phyloP scores from a whole-genome alignment of 2,797 vertebrate genomes.

The Lemur catta region DNA sequence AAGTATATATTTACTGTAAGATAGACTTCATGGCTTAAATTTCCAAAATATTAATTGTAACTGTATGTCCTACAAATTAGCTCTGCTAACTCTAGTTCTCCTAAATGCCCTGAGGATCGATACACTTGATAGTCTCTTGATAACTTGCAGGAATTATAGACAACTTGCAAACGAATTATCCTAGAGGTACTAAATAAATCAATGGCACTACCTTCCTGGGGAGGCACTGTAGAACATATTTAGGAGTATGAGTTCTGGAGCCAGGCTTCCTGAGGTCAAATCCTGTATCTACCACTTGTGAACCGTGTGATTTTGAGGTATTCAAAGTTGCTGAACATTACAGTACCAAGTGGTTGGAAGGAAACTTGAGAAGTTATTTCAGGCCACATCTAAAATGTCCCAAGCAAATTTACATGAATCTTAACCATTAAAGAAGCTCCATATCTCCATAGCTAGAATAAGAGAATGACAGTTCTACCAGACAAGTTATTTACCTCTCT shows the following conservation, averaged over 20 bases:
- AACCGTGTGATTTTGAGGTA: not conserved
- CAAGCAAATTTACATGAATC: not conserved
- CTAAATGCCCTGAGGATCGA: not conserved
- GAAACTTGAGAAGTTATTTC: slow-evolving; percentile 52
- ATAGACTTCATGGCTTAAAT: not conserved
- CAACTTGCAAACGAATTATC: not conserved
- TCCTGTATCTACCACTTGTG: not conserved
- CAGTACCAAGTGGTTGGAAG: not conserved
- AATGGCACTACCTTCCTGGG: not conserved
- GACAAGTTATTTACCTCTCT: not conserved
- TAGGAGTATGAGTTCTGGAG: not conserved
- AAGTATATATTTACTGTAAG: not conserved
- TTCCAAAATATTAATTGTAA: slow-evolving; percentile 1
- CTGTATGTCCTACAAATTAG: not conserved
- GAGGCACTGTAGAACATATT: not conserved
- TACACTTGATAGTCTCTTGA: not conserved
- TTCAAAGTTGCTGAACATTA: slow-evolving; percentile 9
- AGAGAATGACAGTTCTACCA: not conserved
- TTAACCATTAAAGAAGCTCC: not conserved
- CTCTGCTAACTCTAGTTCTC: not conserved
- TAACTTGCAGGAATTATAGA: not conserved
- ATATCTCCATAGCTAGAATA: not conserved
- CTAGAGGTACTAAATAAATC: not conserved
- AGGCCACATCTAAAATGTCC: not conserved
- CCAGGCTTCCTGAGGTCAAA: not conserved